Conservation (phyloP, 1,140 invertebrate genomes). For the Meloidogyne exigua region DNA sequence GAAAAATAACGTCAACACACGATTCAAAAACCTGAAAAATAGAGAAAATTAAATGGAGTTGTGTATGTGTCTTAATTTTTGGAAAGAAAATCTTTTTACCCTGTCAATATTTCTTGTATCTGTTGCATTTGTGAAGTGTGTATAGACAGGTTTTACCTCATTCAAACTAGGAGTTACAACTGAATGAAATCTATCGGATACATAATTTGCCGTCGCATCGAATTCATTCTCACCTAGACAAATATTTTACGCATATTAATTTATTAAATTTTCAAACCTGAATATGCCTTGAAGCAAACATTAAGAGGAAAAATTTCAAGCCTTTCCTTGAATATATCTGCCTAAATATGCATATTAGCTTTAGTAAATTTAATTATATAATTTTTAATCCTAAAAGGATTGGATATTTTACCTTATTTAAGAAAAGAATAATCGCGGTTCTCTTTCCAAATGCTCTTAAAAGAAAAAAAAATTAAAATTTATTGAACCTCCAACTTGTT, state of each 20-base stretch:
- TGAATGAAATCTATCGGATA: constrained; percentile 81
- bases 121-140: constrained; percentile 85
- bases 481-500: constrained; percentile 48
- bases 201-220: constrained; percentile 79
- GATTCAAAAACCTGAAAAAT: constrained; percentile 75
- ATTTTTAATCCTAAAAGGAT: constrained; percentile 40
- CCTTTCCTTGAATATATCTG: constrained; percentile 42
- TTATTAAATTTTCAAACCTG: constrained; percentile 23
- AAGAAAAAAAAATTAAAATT: background rate
- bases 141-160: constrained; percentile 78
- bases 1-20: constrained; percentile 87
- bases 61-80: too few species aligned
- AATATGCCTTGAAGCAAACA: constrained; percentile 47
- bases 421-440: constrained; percentile 64
- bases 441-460: constrained; percentile 62
- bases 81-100: background rate
- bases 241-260: background rate
- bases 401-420: constrained; percentile 64
- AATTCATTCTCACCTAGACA: constrained; percentile 76
- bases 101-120: constrained; percentile 80
- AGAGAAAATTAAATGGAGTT: too few species aligned
- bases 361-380: background rate
- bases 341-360: constrained; percentile 19
- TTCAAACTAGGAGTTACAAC: constrained; percentile 79
- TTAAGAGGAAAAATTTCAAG: constrained; percentile 39